Conservation (phyloP, 2,797 vertebrate genomes). For the Neosilurus hyrtlii region DNA sequence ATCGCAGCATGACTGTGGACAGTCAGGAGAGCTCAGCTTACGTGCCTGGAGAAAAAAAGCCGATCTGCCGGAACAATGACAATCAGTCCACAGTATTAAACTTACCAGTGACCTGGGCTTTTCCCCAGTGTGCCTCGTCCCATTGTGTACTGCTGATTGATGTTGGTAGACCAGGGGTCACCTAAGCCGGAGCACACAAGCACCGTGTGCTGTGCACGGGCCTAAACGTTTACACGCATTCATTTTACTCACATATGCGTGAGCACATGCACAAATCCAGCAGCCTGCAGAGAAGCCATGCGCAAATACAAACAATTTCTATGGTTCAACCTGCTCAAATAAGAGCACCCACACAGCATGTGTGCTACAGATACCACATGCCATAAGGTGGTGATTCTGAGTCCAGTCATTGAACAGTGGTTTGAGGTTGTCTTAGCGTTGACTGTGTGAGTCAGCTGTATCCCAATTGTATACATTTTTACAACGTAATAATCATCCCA, state of each 20-base stretch:
- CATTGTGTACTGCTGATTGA: slow-evolving; percentile 73
- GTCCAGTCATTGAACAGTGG: not conserved
- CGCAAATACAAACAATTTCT: not conserved
- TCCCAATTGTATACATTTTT: not conserved
- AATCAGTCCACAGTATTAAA: slow-evolving; percentile 67
- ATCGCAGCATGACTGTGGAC: slow-evolving; percentile 63
- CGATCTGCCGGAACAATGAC: slow-evolving; percentile 64
- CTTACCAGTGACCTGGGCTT: slow-evolving; percentile 62
- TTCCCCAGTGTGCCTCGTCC: slow-evolving; percentile 62
- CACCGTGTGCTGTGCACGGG: slow-evolving; percentile 61
- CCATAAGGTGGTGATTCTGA: too few relatives aligned
- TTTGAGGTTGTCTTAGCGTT: not conserved
- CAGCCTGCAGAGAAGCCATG: slow-evolving; percentile 4
- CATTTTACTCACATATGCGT: slow-evolving; percentile 63
- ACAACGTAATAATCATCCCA: not conserved
- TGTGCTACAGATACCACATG: not conserved
- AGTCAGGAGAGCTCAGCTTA: slow-evolving; percentile 64
- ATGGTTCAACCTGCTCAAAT: too few relatives aligned
- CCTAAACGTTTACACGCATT: slow-evolving; percentile 78
- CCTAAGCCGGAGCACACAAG: slow-evolving; percentile 67
- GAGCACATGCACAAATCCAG: slow-evolving; percentile 10
- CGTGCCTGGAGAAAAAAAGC: slow-evolving; percentile 54
- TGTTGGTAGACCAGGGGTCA: slow-evolving; percentile 70
- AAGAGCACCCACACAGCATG: not conserved
- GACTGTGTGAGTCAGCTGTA: not conserved